Percentiles rank a stretch among this genome's conserved stretches.
These are phyloP conservation scores for Heterotilapia buettikoferi DNA, from an alignment of 2,113 vertebrate species.

Conservation along the genomic window DNA sequence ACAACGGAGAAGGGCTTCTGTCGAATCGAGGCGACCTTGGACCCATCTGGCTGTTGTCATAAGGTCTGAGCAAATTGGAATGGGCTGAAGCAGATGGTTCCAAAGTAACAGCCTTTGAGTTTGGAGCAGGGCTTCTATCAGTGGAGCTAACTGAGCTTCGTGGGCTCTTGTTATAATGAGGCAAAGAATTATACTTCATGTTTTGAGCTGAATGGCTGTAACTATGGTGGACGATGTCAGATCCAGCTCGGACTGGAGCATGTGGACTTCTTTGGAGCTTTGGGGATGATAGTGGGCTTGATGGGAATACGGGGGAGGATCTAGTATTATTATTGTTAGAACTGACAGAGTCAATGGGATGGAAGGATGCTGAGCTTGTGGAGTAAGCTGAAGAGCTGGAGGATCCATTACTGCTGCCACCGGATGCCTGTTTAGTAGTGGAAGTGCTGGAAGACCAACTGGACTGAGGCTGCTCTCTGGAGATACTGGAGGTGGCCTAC, in stretches of 20 bases:
- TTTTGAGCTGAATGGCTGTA: constrained; percentile 36
- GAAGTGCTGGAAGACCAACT: neutral
- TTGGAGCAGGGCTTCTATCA: constrained; percentile 11
- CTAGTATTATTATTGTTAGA: neutral
- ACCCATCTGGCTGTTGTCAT: constrained; percentile 22
- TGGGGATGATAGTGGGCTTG: constrained; percentile 14
- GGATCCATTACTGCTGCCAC: neutral
- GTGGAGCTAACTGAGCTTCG: neutral
- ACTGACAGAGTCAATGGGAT: neutral
- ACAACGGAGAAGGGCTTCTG: constrained; percentile 42
- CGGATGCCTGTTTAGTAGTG: neutral
- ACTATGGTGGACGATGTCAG: constrained; percentile 21
- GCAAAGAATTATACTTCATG: neutral
- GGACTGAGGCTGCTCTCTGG: neutral
- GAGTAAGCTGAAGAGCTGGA: neutral
- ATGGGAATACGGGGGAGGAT: neutral
- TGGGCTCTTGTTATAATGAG: constrained; percentile 14
- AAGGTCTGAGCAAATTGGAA: neutral
- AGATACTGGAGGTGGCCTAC: neutral
- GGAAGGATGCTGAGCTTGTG: neutral
- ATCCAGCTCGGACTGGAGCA: neutral
- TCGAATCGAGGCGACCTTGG: constrained; percentile 55
- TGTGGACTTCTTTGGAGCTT: neutral
- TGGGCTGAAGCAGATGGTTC: neutral
- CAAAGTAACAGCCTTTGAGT: neutral